Base-by-base conservation (phyloP, 2,797 vertebrate genomes). In the Chrysocyon brachyurus region DNA sequence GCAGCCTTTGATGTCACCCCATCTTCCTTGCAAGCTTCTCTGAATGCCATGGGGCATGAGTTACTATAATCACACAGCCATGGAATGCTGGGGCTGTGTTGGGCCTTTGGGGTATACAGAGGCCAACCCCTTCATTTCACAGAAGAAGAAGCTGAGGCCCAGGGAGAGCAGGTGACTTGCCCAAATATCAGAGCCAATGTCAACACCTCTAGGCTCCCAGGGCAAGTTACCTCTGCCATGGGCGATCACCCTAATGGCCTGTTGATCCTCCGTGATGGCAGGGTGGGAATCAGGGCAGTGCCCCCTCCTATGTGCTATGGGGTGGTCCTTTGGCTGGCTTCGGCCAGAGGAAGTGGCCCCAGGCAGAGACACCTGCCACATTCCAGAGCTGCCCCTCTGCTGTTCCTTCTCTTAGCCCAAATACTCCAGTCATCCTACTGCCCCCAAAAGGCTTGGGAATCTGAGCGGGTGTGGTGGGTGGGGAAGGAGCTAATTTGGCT, bases 71-170 rank as follows among this genome's bases (percentile, higher is more conserved):
- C 78, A 28, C 7, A 36, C 19, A 8, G 6, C 28, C 61, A 4
- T 0, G 1, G 61, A 36, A 28, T 5, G 5, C 2, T 6, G 28
- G 63, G 6, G 22, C 40, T 36, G 2, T 12, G 11, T 3, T 12
- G 15, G 28, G 6, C 31, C 24, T 72, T 52, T 6, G 26, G 57
- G 73, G 54, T 40, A 1, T 9, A 40, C 0, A 72, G 54, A 85
- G 21, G 19, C 19, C 33, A 36, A 3, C 12, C 36, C 31, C 26
- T 4, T 81, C 82, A 61, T 61, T 63, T 63, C 14, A 49, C 3
- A 54, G 72, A 66, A 82, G 64, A 70, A 46, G 63, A 72, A 78
- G 9, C 16, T 57, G 54, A 83, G 66, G 72, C 12, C 61, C 36
- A 64, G 68, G 36, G 36, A 83, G n/a, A 75, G 12, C 19, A 40